phyloP scores from a whole-genome alignment of 64 coral and sea anemone species.

The Montipora cactus region DNA sequence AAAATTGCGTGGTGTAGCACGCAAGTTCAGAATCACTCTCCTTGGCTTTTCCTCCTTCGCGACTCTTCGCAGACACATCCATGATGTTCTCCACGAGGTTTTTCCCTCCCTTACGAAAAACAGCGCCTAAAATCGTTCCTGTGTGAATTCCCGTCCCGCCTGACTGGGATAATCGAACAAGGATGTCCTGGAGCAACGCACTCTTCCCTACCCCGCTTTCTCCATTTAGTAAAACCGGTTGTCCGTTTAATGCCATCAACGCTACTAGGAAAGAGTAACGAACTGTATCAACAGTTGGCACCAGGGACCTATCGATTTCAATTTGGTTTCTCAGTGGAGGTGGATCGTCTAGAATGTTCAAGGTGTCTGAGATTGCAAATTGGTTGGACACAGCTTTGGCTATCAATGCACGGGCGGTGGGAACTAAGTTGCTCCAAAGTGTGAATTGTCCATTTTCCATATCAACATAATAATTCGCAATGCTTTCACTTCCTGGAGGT shows the following conservation, averaged over 20 bases:
- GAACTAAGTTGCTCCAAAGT: constrained; percentile 83
- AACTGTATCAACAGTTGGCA: constrained; percentile 91
- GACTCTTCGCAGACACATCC: constrained; percentile 37
- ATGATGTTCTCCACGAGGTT: constrained; percentile 85
- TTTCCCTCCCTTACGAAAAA: constrained; percentile 75
- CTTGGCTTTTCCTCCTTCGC: not conserved
- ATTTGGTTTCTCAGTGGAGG: constrained; percentile 55
- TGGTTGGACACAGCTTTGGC: constrained; percentile 87
- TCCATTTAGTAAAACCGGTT: constrained; percentile 91
- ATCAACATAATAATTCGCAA: constrained; percentile 89
- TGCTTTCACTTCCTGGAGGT: constrained; percentile 74
- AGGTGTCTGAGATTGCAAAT: constrained; percentile 71
- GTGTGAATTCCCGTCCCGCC: constrained; percentile 59
- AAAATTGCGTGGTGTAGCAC: constrained; percentile 75
- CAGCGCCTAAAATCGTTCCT: constrained; percentile 77
- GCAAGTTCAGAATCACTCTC: constrained; percentile 40
- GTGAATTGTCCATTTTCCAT: constrained; percentile 88
- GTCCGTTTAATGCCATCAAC: constrained; percentile 74
- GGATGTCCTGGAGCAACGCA: constrained; percentile 79
- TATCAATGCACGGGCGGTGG: constrained; percentile 79
- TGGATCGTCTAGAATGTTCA: constrained; percentile 73
- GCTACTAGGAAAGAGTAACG: constrained; percentile 88
- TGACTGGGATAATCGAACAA: constrained; percentile 67
- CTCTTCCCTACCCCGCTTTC: constrained; percentile 83
- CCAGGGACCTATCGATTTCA: constrained; percentile 87